Evolutionary conservation across 2,113 vertebrate genomes (phyloP), one percentile per base, ranked within the genome.

Genomic region (Tragelaphus imberbis): DNA sequence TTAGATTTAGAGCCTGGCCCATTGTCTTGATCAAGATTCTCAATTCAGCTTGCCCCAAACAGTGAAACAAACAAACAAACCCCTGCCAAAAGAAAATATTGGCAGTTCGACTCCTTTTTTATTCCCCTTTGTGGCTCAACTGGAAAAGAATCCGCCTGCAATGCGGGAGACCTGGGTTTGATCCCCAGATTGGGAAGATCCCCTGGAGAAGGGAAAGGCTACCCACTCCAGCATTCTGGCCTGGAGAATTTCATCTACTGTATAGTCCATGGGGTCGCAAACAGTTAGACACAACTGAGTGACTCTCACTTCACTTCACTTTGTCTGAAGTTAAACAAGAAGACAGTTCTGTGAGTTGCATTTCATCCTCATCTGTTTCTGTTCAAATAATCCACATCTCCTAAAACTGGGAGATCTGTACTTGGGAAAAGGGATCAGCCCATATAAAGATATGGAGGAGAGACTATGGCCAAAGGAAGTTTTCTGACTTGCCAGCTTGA

Each of bases 401-500:
- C 51, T 61, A 61, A 94, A 75, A 79, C 30, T 44, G 8, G 36
- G 30, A 93, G 93, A 91, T 71, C 49, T 82, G 36, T 84, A 44
- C 36, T 44, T 79, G 14, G 58, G 33, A 44, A 87, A 93, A 90
- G 9, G 6, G 27, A n/a, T 28, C 40, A 91, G 75, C 55, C 47
- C 36, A 85, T 19, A 40, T 36, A 84, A 84, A 82, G 40, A 49
- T n/a, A 5, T 36, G 28, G 44, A 56, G 28, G 63, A 84, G 13
- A 56, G 5, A 63, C 5, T 28, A 19, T 84, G 47, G n/a, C 27
- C 49, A 56, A 17, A 91, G n/a, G 15, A 84, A 88, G 5, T 59
- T 88, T 90, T 92, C 82, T 93, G 68, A 96, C 59, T 89, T 97
- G 19, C 9, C 61, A 79, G 27, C n/a, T 84, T 97, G 36, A 55